These are phyloP conservation scores for Rutilus rutilus DNA, from an alignment of 2,113 vertebrate genomes.

Conservation along the genomic window DNA sequence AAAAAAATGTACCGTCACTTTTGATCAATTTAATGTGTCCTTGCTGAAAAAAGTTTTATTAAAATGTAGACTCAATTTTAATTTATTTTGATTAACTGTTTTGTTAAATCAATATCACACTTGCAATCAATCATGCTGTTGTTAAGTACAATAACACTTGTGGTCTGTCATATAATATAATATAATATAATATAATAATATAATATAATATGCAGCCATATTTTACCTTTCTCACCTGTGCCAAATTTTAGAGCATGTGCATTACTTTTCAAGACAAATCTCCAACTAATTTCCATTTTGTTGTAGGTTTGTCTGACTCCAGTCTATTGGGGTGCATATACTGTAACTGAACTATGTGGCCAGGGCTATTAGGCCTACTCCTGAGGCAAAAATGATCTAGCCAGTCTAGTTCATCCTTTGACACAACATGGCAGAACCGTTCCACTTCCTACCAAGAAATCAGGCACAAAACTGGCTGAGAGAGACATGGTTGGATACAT, in stretches of 20 bases:
- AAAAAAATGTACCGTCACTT: too few relatives aligned
- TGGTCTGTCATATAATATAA: background rate
- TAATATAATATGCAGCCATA: background rate
- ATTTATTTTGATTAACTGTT: background rate
- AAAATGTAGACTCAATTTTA: background rate
- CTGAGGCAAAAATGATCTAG: background rate
- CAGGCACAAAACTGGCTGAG: background rate
- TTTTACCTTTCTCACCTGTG: background rate
- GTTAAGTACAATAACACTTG: background rate
- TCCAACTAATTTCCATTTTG: background rate
- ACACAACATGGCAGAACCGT: background rate
- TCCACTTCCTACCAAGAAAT: background rate
- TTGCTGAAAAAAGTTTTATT: background rate
- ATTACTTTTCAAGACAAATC: background rate
- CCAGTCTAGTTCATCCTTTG: constrained; percentile 5
- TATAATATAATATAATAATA: background rate
- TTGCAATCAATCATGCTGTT: background rate
- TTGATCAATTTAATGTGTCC: too few relatives aligned
- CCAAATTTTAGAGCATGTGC: background rate
- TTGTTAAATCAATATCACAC: background rate
- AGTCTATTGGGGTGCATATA: background rate
- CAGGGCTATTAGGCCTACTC: background rate
- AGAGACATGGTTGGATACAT: background rate
- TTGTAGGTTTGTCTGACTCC: background rate
- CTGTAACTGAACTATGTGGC: background rate